These are phyloP conservation scores for Chlorops oryzae DNA, from an alignment of 1,140 invertebrate genomes.

Conservation along the genomic window DNA sequence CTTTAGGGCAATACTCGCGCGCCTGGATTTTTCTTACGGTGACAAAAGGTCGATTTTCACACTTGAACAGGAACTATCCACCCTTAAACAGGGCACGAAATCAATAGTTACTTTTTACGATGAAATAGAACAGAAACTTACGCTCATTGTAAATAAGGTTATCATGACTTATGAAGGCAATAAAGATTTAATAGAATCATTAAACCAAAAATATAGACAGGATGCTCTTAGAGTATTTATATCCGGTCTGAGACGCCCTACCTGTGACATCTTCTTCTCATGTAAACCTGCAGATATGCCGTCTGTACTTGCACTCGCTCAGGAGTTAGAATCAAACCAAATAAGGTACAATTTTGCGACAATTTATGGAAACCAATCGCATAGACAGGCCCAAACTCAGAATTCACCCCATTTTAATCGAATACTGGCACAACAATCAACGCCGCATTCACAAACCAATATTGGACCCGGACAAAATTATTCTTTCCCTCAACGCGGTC, in stretches of 20 bases:
- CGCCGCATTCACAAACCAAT: not conserved
- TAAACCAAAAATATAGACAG: slow-evolving; percentile 7
- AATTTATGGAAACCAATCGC: slow-evolving; percentile 6
- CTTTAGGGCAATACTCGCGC: slow-evolving; percentile 17
- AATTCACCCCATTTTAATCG: not conserved
- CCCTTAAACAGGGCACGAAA: slow-evolving; percentile 6
- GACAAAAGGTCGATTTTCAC: slow-evolving; percentile 16
- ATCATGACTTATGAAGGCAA: slow-evolving; percentile 11
- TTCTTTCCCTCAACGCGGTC: not conserved
- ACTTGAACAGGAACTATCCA: slow-evolving; percentile 14
- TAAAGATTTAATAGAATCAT: not conserved
- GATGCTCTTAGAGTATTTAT: slow-evolving; percentile 12
- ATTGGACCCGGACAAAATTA: not conserved
- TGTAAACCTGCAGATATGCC: slow-evolving; percentile 14
- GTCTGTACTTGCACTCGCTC: slow-evolving; percentile 12
- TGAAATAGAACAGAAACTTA: slow-evolving; percentile 13
- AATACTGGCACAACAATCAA: not conserved
- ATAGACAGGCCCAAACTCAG: no score
- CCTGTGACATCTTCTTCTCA: no score
- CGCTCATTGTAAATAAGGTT: slow-evolving; percentile 15
- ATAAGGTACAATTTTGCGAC: slow-evolving; percentile 13
- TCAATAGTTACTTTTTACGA: slow-evolving; percentile 14
- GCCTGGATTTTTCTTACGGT: slow-evolving; percentile 15
- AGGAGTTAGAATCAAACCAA: slow-evolving; percentile 18
- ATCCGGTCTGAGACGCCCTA: no score